Base-by-base conservation (phyloP, 2,888 invertebrate species). In the Thymelicus acteon region DNA sequence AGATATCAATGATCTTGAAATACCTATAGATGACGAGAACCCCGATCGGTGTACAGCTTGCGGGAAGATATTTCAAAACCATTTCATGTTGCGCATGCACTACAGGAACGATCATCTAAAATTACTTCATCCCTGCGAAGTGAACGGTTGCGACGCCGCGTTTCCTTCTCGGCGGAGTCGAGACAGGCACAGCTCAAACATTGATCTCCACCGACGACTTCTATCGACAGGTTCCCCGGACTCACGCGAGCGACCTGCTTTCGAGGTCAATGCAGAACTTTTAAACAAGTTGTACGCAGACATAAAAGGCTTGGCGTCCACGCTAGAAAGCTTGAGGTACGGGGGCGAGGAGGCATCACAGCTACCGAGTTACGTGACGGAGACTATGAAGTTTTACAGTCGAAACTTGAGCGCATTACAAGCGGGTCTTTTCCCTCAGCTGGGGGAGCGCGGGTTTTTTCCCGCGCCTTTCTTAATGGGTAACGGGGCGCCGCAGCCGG, bases 21-120 rank as follows among this genome's bases (percentile, higher is more conserved):
- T 98, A 73, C 98, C 98, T 19, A 95, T 98, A 72, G 98, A 98
- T 88, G 97, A 97, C 82, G 97, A 98, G 80, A 97, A 98, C 86
- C 98, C 98, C 2, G 95, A 97, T 73, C 94, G 96, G 73, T 98
- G 98, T 89, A 96, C 97, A 1, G 97, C 97, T 40, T 98, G 98
- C 85, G 96, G 97, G 19, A 97, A 98, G 91, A 95, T 97, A 85
- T 98, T 98, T 95, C 97, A 97, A 86, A 98, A 98, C 89, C 97
- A 97, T 87, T 98, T 98, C 86, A 97, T 97, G 58, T 95, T 98
- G 79, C 98, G 98, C 83, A 97, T 97, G 77, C 98, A 98, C 89
- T 98, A 97, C 90, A 97, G 98, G 91, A 98, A 97, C 89, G 98
- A 98, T 66, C 98, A 98, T 88, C 95, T 98, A 77, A 98, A 98